phyloP scores from a whole-genome alignment of 1,140 invertebrate genomes.

The Lethocerus indicus region DNA sequence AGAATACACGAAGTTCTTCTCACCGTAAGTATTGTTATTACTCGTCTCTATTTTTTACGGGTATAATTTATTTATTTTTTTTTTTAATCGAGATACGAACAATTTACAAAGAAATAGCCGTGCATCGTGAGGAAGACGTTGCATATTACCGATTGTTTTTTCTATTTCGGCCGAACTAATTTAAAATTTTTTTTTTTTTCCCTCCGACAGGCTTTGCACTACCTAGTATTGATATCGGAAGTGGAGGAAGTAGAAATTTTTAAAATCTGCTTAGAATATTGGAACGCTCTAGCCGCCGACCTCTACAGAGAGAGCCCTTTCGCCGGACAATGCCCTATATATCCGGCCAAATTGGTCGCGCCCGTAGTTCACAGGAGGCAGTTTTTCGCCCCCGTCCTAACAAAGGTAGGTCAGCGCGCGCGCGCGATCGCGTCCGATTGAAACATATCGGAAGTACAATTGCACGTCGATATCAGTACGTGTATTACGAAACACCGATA shows the following conservation, averaged over 20 bases:
- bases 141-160: background rate
- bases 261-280: constrained; percentile 99
- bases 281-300: constrained; percentile 84
- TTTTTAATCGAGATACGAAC: too few relatives aligned
- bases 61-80: background rate
- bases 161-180: background rate
- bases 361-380: constrained; percentile 20
- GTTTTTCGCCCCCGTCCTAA: constrained; percentile 64
- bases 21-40: constrained; percentile 26
- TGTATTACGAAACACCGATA: too few relatives aligned
- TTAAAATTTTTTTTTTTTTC: constrained; percentile 1
- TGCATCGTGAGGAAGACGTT: background rate
- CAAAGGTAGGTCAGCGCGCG: constrained; percentile 44
- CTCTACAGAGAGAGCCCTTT: constrained; percentile 67
- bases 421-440: too few relatives aligned
- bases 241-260: constrained; percentile 99
- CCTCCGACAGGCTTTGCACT: constrained; percentile 56
- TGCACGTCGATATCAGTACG: too few relatives aligned
- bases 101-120: too few relatives aligned
- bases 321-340: constrained; percentile 8
- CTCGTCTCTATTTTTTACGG: background rate
- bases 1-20: constrained; percentile 50
- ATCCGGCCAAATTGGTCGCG: constrained; percentile 6
- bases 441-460: too few relatives aligned
- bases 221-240: constrained; percentile 92